Conservation (phyloP, 2,797 vertebrate genomes). For the Choloepus didactylus region DNA sequence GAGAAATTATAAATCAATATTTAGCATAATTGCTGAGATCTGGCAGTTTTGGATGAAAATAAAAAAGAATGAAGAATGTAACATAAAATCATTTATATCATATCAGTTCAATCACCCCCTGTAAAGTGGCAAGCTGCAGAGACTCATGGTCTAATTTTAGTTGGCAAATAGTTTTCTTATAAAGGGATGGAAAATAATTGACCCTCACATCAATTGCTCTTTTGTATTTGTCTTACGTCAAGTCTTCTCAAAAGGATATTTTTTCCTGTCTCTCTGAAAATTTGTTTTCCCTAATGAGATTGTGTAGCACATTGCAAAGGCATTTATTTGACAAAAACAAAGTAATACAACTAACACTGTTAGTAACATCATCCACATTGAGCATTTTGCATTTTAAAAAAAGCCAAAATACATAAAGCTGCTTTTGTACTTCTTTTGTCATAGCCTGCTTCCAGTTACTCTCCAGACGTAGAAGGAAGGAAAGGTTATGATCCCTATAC, state of each 20-base stretch:
- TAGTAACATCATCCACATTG: neutral
- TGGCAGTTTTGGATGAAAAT: slow-evolving; percentile 86
- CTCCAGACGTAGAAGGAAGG: neutral
- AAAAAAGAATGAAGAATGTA: slow-evolving; percentile 76
- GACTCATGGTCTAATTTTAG: slow-evolving; percentile 78
- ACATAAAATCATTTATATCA: slow-evolving; percentile 73
- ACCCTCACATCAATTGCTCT: slow-evolving; percentile 26
- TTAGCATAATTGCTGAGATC: slow-evolving; percentile 85
- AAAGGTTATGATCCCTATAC: neutral
- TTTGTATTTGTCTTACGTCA: slow-evolving; percentile 48
- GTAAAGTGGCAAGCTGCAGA: slow-evolving; percentile 42
- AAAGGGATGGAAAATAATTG: slow-evolving; percentile 71
- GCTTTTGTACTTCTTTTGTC: neutral
- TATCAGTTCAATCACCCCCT: slow-evolving; percentile 67
- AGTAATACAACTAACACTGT: slow-evolving; percentile 29
- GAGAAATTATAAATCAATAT: slow-evolving; percentile 87
- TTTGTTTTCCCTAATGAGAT: neutral
- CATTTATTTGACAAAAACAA: slow-evolving; percentile 23
- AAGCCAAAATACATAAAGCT: neutral
- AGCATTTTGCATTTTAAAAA: neutral
- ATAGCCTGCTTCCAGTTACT: neutral
- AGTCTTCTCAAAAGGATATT: slow-evolving; percentile 1
- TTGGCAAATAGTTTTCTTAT: slow-evolving; percentile 74
- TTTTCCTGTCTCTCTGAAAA: neutral
- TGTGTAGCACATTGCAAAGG: neutral